Base-by-base conservation (phyloP, 2,113 vertebrate genomes). In the Hucho hucho region DNA sequence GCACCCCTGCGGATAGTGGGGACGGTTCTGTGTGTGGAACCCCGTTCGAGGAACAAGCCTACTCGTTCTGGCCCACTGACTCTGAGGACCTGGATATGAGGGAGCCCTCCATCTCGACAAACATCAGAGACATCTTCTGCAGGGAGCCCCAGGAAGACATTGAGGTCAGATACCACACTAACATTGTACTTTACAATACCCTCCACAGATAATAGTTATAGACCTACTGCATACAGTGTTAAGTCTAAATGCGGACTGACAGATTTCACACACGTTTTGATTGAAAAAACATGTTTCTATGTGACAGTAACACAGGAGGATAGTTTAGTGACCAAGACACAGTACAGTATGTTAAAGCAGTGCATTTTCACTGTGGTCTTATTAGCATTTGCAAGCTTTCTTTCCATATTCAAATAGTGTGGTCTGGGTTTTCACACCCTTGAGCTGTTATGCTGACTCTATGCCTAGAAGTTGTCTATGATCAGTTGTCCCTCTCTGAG, bases 11-110 rank as follows among this genome's bases (percentile, higher is more conserved):
- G 4, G 47, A 75, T 26, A 24, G 49, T 37, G 47, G 18, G 2
- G 71, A 74, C 0, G 70, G 6, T 7, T 84, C 75, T 58, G 20
- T 47, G 58, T 47, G 79, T 47, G 82, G 28, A n/a, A 78, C 77
- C 58, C 76, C 78, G 24, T 74, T 20, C 5, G 91, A 92, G 59
- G 89, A 93, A 16, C 82, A 4, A 26, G n/a, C 66, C 47, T 76
- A 32, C 49, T 4, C 76, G 66, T 37, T 68, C 18, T 92, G 84
- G 77, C 56, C 6, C 1, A 74, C 70, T 5, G 87, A 90, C 4
- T 81, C 64, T 0, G 91, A 91, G 22, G 84, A 86, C 11, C 25
- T 26, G 20, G 87, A 90, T 4, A 47, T 32, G 47, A 49, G 12
- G 80, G 86, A 66, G 0, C 43, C 13, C 61, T 6, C 26, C 58